phyloP scores from a whole-genome alignment of 2,888 invertebrate species.

The Sabatieria punctata region DNA sequence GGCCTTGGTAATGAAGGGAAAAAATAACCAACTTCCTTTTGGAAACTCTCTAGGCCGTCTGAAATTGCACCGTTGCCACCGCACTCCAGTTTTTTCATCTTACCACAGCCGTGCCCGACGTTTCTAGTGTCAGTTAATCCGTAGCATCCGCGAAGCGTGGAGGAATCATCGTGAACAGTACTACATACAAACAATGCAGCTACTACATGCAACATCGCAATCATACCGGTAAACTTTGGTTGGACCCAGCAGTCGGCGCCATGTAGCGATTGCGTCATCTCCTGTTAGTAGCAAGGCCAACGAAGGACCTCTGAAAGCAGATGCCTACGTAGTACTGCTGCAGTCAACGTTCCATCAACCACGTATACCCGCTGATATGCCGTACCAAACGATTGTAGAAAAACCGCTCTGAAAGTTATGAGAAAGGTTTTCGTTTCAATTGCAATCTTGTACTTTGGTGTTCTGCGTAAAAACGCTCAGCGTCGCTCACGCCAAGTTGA shows the following conservation, averaged over 20 bases:
- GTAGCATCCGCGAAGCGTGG: slow-evolving; percentile 60
- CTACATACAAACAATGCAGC: slow-evolving; percentile 47
- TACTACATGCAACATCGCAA: no score
- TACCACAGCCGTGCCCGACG: slow-evolving; percentile 81
- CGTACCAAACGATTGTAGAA: slow-evolving; percentile 20
- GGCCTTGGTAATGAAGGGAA: no score
- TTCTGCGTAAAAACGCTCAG: slow-evolving; percentile 13
- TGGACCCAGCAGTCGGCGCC: slow-evolving; percentile 9
- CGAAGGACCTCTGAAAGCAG: slow-evolving; percentile 8
- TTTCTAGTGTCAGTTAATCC: slow-evolving; percentile 86
- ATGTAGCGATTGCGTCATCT: slow-evolving; percentile 7
- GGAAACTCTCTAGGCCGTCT: no score
- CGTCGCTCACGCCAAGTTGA: slow-evolving; percentile 10
- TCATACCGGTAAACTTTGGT: no score
- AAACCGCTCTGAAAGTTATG: slow-evolving; percentile 17
- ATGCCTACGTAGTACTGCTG: neutral
- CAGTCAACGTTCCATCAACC: neutral
- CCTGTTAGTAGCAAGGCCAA: slow-evolving; percentile 2
- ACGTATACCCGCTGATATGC: slow-evolving; percentile 15
- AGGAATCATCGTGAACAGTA: slow-evolving; percentile 57
- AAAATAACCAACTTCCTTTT: no score
- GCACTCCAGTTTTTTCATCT: slow-evolving; percentile 7
- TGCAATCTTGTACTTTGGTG: slow-evolving; percentile 7
- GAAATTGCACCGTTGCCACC: no score
- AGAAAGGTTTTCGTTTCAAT: neutral